Evolutionary conservation across 2,113 vertebrate species (phyloP).

Genomic region (Calonectris borealis): DNA sequence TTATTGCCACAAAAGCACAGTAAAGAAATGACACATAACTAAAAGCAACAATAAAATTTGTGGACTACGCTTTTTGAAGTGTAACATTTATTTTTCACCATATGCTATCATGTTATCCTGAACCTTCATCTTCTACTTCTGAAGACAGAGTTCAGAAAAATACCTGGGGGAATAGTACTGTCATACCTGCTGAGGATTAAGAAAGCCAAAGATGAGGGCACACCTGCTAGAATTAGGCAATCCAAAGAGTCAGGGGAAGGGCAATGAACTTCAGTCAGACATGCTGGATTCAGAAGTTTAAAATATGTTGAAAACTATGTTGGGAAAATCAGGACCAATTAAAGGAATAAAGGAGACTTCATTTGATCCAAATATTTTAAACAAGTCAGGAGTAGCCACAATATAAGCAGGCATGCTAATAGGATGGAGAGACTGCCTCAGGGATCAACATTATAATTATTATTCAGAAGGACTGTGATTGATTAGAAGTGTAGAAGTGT

Average conservation of each 20-base stretch:
- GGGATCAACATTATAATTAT: constrained; percentile 29
- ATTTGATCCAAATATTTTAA: constrained; percentile 31
- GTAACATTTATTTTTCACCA: not conserved
- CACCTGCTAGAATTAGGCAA: constrained; percentile 18
- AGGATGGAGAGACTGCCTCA: not conserved
- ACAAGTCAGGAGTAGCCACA: constrained; percentile 33
- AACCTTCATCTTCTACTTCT: not conserved
- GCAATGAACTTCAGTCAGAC: not conserved
- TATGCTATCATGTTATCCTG: not conserved
- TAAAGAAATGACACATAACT: not conserved
- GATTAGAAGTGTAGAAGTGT: constrained; percentile 30
- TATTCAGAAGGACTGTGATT: constrained; percentile 1
- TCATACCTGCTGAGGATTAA: not conserved
- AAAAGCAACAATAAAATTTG: not conserved
- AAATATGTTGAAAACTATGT: not conserved
- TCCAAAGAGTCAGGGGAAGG: not conserved
- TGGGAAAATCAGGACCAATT: not conserved
- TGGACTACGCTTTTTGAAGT: not conserved
- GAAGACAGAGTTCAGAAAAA: not conserved
- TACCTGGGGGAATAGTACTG: not conserved
- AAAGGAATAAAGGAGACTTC: not conserved
- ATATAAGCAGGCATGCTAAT: not conserved
- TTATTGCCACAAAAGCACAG: not conserved
- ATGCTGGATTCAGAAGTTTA: not conserved
- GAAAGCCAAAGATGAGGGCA: not conserved